Percentiles rank a stretch among this genome's conserved stretches.
phyloP scores from a whole-genome alignment of 2,797 vertebrate species.

The Prunella strophiata region DNA sequence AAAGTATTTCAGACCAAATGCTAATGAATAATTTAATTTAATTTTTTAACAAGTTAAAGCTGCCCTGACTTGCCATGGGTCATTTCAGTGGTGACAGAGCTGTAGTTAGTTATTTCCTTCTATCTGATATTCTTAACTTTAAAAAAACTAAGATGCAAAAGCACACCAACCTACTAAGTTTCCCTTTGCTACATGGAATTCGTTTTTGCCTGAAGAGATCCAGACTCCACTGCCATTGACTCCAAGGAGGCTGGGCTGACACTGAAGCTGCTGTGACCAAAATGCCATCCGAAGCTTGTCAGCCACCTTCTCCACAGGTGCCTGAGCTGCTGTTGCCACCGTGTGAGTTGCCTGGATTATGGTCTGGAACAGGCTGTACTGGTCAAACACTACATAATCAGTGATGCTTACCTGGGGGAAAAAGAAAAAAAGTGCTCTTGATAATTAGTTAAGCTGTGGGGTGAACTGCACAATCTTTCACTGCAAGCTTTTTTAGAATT shows the following conservation, averaged over 20 bases:
- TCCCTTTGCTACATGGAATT: slow-evolving; percentile 93
- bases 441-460: background rate
- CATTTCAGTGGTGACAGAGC: background rate
- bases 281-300: slow-evolving; percentile 89
- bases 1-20: background rate
- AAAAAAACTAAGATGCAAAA: background rate
- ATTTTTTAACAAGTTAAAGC: background rate
- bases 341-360: slow-evolving; percentile 93
- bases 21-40: background rate
- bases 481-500: background rate
- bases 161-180: slow-evolving; percentile 86
- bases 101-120: background rate
- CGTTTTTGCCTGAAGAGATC: slow-evolving; percentile 94
- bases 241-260: slow-evolving; percentile 91
- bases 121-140: background rate
- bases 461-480: background rate
- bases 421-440: background rate
- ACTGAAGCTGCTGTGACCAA: slow-evolving; percentile 92
- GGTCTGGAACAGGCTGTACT: slow-evolving; percentile 93
- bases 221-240: slow-evolving; percentile 88
- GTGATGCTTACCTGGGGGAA: slow-evolving; percentile 91
- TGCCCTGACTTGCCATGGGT: background rate
- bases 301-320: slow-evolving; percentile 91
- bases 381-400: slow-evolving; percentile 97
- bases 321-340: slow-evolving; percentile 89